These are phyloP conservation scores for Rhadina sibilatrix DNA, from an alignment of 2,113 vertebrate genomes.

Conservation along the genomic window DNA sequence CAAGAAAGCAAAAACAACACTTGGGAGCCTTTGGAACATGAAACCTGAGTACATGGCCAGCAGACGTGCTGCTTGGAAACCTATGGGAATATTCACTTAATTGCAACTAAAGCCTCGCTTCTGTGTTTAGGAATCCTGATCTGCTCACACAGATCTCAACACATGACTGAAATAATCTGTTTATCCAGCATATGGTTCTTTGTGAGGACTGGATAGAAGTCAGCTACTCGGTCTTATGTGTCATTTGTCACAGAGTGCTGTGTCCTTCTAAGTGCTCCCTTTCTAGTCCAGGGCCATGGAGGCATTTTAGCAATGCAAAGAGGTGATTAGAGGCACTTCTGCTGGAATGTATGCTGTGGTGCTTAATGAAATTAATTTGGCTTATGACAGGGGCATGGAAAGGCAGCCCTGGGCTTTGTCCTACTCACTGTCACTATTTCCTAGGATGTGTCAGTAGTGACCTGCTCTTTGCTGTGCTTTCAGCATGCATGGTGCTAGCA, in stretches of 20 bases:
- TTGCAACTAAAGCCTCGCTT: not conserved
- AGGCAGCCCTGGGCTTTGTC: constrained; percentile 6
- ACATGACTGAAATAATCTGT: constrained; percentile 49
- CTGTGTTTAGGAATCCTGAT: constrained; percentile 26
- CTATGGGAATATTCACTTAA: not conserved
- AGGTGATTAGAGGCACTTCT: constrained; percentile 38
- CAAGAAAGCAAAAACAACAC: not conserved
- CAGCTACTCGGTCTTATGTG: not conserved
- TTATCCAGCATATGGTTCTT: constrained; percentile 34
- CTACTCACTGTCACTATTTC: not conserved
- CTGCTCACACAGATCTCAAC: constrained; percentile 22
- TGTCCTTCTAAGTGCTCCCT: not conserved
- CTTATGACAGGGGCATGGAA: not conserved
- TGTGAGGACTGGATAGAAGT: not conserved
- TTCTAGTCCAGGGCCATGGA: not conserved
- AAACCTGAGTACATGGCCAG: not conserved
- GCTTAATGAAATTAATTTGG: constrained; percentile 36
- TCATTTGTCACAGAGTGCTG: not conserved
- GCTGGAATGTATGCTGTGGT: not conserved
- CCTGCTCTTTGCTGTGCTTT: not conserved
- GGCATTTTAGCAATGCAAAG: constrained; percentile 46
- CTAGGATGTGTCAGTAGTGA: not conserved
- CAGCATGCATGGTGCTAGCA: no score
- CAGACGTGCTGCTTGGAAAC: not conserved
- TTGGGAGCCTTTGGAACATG: not conserved